Base-by-base conservation (phyloP, 2,113 vertebrate genomes). In the Tringa solitaria region DNA sequence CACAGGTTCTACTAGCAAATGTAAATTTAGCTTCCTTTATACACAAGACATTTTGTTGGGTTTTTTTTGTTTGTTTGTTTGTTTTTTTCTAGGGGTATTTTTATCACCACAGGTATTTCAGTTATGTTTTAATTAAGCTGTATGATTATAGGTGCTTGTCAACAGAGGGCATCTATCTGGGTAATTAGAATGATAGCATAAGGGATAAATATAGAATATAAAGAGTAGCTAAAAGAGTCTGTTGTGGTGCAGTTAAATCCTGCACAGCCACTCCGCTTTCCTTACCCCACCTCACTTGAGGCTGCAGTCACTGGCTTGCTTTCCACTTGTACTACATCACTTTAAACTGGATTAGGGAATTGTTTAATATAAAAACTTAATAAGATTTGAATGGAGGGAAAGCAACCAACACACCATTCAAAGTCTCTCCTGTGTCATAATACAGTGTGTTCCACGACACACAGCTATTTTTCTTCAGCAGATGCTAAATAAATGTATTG, bases 121-220 rank as follows among this genome's bases (percentile, higher is more conserved):
- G 46, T 82, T 79, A 48, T 13, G 10, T 92, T 95, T 97, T 96
- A 93, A 91, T 96, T 87, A 97, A 94, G n/a, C 70, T 85, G 14
- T 81, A 21, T 93, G 69, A 95, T 87, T 94, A 57, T 87, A 80
- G 69, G 53, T 80, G 63, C 92, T 92, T 87, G 24, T 91, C 92
- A 96, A 75, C 57, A 69, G 81, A 95, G 89, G 73, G 59, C 41
- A 80, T 86, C 50, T 96, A 81, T 79, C 90, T 90, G 61, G 26
- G 28, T 89, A 95, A 96, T 95, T 93, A 85, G 64, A 92, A 93
- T 80, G 79, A 83, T 72, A 57, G 84, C 84, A 41, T 91, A 56
- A 96, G 73, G 12, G 37, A 69, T 94, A 95, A 94, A 94, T 92
- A 85, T 50, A n/a, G 35, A 72, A 63, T 74, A 67, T 74, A 86